These are phyloP conservation scores for Cydia splendana DNA, from an alignment of 1,140 invertebrate genomes.

Conservation along the genomic window DNA sequence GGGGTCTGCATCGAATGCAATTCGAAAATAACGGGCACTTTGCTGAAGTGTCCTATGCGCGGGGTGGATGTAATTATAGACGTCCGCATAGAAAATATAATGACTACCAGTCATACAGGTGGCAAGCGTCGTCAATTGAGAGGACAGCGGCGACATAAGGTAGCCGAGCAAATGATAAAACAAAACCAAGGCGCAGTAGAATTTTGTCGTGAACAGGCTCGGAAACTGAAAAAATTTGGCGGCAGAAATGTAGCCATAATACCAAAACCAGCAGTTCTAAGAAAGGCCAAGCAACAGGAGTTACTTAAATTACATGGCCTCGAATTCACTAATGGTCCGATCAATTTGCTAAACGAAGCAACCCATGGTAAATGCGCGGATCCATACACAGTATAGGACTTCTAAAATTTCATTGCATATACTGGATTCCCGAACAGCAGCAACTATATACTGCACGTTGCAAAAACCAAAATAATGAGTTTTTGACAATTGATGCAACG, in stretches of 20 bases:
- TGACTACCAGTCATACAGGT: not conserved
- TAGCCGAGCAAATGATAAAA: not conserved
- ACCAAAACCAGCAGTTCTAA: not conserved
- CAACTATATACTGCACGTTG: not conserved
- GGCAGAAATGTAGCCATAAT: not conserved
- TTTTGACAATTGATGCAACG: not conserved
- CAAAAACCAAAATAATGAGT: not conserved
- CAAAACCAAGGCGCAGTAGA: not conserved
- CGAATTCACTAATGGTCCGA: not conserved
- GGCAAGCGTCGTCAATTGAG: not conserved
- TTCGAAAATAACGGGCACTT: not conserved
- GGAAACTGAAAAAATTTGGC: not conserved
- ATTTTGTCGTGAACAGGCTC: not conserved
- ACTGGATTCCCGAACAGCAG: not conserved
- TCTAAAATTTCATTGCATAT: not conserved
- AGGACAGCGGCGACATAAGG: not conserved
- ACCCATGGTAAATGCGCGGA: not conserved
- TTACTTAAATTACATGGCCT: constrained; percentile 2
- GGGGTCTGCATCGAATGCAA: not conserved
- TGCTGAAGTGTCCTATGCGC: not conserved
- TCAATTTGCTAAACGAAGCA: not conserved
- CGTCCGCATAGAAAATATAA: not conserved
- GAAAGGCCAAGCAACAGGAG: not conserved
- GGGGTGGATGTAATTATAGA: not conserved
- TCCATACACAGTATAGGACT: not conserved